These are phyloP conservation scores for Drosophila lacteicornis DNA, from an alignment of 1,140 invertebrate species.

Conservation along the genomic window DNA sequence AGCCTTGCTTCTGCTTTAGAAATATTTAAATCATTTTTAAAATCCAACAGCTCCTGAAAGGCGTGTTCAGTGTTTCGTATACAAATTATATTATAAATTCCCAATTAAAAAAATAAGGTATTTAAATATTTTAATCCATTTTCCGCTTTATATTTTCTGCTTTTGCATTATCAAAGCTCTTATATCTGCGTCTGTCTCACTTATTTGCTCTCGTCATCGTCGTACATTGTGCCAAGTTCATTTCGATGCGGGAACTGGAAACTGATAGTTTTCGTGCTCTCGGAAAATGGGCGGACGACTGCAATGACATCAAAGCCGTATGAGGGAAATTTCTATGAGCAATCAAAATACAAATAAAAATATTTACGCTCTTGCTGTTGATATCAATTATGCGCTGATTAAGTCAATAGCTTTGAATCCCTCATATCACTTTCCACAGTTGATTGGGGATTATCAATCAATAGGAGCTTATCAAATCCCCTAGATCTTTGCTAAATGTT, in stretches of 20 bases:
- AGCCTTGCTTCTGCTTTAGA: neutral
- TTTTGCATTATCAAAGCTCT: slow-evolving; percentile 57
- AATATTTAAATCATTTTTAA: neutral
- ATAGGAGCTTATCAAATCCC: neutral
- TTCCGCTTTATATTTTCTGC: neutral
- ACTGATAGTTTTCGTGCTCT: slow-evolving; percentile 24
- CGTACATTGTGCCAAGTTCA: slow-evolving; percentile 28
- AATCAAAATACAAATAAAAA: slow-evolving; percentile 9
- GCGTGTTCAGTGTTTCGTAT: neutral
- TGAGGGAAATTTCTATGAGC: slow-evolving; percentile 2
- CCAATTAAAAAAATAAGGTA: neutral
- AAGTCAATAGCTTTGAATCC: neutral
- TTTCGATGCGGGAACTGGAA: slow-evolving; percentile 19
- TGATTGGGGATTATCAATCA: neutral
- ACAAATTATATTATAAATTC: neutral
- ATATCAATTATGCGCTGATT: slow-evolving; percentile 13
- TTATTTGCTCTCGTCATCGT: slow-evolving; percentile 12
- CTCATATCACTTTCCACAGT: neutral
- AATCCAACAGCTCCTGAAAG: neutral
- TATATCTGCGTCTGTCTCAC: slow-evolving; percentile 16
- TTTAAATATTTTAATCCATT: neutral
- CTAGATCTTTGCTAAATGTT: too few relatives aligned
- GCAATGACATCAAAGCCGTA: slow-evolving; percentile 5
- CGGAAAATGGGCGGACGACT: slow-evolving; percentile 16
- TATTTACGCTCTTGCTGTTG: slow-evolving; percentile 12